Evolutionary conservation across 53 echinoderm and acorn worm species (phyloP).

Genomic region (Astropecten irregularis): DNA sequence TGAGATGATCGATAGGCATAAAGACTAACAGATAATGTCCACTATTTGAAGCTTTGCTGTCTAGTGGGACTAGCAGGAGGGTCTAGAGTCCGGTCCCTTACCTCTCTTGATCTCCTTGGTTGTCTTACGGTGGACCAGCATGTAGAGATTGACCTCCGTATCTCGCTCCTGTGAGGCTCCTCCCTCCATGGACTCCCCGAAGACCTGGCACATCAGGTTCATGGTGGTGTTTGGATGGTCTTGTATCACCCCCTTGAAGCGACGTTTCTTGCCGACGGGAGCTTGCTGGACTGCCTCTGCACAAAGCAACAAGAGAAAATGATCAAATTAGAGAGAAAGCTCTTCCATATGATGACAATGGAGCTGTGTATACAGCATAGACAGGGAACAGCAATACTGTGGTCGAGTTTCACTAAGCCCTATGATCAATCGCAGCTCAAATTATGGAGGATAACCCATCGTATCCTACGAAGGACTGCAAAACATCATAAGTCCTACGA

Average conservation of each 20-base stretch:
- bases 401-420: too few relatives aligned
- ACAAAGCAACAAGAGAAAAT: neutral
- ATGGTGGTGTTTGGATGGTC: constrained; percentile 73
- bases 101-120: constrained; percentile 59
- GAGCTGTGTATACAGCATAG: neutral
- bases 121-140: constrained; percentile 52
- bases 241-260: constrained; percentile 59
- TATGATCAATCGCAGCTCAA: too few relatives aligned
- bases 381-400: neutral
- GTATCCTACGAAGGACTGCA: too few relatives aligned
- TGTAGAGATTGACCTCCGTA: constrained; percentile 52
- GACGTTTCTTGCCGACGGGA: constrained; percentile 53
- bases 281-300: constrained; percentile 45
- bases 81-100: neutral
- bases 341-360: too few relatives aligned
- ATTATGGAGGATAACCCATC: too few relatives aligned
- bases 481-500: too few relatives aligned
- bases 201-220: constrained; percentile 70
- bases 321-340: neutral
- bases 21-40: too few relatives aligned
- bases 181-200: constrained; percentile 60
- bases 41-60: too few relatives aligned
- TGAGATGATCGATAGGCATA: too few relatives aligned
- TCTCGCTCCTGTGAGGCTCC: constrained; percentile 61
- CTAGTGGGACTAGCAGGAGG: too few relatives aligned